Percentiles rank a stretch among this genome's conserved stretches.
Evolutionary conservation across 2,888 invertebrate genomes (phyloP).

Genomic region (Julus scandinavius): DNA sequence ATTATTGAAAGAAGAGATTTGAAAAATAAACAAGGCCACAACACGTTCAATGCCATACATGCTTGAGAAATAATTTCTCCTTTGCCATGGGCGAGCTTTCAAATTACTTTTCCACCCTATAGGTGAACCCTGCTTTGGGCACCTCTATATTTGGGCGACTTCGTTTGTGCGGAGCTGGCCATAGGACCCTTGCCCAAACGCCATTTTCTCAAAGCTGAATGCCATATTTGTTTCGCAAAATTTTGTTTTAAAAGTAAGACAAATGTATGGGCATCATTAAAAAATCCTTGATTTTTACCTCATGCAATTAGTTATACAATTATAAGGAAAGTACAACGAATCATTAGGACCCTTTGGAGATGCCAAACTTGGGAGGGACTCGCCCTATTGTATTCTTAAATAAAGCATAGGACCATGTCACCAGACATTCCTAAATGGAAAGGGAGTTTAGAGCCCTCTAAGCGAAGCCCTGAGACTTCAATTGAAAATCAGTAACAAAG

Average conservation of each 20-base stretch:
- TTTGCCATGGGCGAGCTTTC: background rate
- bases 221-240: background rate
- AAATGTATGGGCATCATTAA: background rate
- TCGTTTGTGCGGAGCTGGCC: too few relatives aligned
- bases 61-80: background rate
- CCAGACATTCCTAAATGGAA: background rate
- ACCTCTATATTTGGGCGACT: too few relatives aligned
- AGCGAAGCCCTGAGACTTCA: background rate
- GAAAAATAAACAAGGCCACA: slow-evolving; percentile 33
- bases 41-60: slow-evolving; percentile 21
- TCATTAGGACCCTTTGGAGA: too few relatives aligned
- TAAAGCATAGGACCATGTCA: too few relatives aligned
- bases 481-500: slow-evolving; percentile 9
- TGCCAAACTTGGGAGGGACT: too few relatives aligned
- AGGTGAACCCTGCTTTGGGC: background rate
- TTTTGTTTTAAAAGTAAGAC: background rate
- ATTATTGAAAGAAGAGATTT: slow-evolving; percentile 33
- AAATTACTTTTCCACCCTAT: background rate
- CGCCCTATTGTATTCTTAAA: too few relatives aligned
- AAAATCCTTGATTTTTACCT: too few relatives aligned
- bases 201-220: too few relatives aligned
- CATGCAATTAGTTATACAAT: too few relatives aligned
- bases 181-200: too few relatives aligned
- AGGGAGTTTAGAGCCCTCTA: background rate
- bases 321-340: too few relatives aligned